Conservation (phyloP, 2,797 vertebrate genomes). For the Limosa lapponica region DNA sequence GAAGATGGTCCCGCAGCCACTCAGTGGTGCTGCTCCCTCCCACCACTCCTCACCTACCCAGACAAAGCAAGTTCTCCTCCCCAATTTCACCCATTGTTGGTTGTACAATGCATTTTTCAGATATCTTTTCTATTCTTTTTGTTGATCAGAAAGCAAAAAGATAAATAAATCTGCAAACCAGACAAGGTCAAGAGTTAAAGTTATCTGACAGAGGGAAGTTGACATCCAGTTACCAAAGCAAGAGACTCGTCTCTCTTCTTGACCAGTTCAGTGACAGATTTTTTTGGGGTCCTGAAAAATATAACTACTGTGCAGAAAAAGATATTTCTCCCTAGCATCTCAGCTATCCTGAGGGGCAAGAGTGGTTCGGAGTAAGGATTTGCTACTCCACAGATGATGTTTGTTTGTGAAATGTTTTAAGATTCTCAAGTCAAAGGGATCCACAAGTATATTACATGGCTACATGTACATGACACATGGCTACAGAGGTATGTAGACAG, state of each 20-base stretch:
- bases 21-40: neutral
- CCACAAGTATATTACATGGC: neutral
- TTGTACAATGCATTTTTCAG: neutral
- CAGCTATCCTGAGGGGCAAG: neutral
- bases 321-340: neutral
- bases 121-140: neutral
- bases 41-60: neutral
- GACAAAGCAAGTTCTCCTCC: neutral
- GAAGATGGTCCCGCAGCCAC: neutral
- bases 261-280: neutral
- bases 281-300: neutral
- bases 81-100: neutral
- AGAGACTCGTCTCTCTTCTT: neutral
- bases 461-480: rapidly evolving
- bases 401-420: neutral
- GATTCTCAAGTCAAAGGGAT: neutral
- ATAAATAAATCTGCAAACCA: neutral
- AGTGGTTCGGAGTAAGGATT: neutral
- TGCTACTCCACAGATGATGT: neutral
- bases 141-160: neutral
- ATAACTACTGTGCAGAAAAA: neutral
- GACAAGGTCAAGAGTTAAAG: neutral
- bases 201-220: neutral
- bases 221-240: neutral
- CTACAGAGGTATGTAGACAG: neutral